Conservation (phyloP, 2,113 vertebrate genomes). For the Coreoperca whiteheadi region DNA sequence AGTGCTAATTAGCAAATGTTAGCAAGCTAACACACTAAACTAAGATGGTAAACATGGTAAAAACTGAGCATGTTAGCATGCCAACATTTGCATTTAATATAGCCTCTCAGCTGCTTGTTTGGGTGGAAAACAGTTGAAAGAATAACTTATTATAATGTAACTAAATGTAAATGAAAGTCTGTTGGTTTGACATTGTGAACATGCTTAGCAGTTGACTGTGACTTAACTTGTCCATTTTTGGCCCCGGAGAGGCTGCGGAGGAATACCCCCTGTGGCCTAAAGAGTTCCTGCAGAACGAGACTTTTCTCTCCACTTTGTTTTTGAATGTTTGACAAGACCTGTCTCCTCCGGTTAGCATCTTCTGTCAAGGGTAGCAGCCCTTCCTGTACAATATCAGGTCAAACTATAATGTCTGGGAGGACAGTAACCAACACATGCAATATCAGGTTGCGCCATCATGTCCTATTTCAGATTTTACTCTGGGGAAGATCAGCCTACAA, state of each 20-base stretch:
- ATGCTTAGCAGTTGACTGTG: conserved; percentile 10
- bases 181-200: conserved; percentile 3
- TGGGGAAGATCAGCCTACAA: conserved; percentile 1
- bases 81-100: not conserved
- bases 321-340: conserved; percentile 64
- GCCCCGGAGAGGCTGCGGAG: conserved; percentile 10
- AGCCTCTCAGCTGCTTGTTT: not conserved
- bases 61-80: not conserved
- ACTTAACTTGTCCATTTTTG: conserved; percentile 20
- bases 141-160: not conserved
- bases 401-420: conserved; percentile 26
- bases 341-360: conserved; percentile 50
- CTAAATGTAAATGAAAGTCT: not conserved
- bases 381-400: conserved; percentile 35
- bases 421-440: conserved; percentile 14
- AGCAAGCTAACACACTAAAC: not conserved
- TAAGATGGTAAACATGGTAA: not conserved
- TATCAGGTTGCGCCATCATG: conserved; percentile 31
- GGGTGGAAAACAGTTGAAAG: not conserved
- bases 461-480: conserved; percentile 15
- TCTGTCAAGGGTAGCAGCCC: conserved; percentile 5
- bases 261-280: conserved; percentile 29
- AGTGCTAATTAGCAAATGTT: not conserved
- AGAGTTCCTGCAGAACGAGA: conserved; percentile 25
- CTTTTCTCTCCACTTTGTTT: conserved; percentile 40